Evolutionary conservation across 1,140 invertebrate genomes (phyloP), one percentile per base, ranked within the genome.

Genomic region (Macrobrachium rosenbergii): DNA sequence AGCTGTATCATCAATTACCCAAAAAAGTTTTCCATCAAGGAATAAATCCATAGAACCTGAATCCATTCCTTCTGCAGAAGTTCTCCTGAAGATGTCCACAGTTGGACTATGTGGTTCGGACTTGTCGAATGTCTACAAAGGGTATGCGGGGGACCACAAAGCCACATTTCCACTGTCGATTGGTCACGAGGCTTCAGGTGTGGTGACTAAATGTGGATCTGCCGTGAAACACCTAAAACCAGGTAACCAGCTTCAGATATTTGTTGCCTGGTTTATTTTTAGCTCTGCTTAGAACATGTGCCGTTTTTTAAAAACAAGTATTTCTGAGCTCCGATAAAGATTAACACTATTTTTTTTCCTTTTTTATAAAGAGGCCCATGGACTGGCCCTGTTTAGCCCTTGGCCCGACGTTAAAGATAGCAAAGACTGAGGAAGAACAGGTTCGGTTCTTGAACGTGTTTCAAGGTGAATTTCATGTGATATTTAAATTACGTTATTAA

Each of bases 181-280:
- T 17, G 72, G 72, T 5, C 72, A 75, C 23, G 72, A 75, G 72
- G 72, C 72, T 43, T 37, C 23, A 3, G 72, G 72, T n/a, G 72
- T 75, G n/a, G 72, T 75, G 72, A 43, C 45, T 43, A 75, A 37
- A 17, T 23, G 23, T 21, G 72, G 72, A 23, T 37, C 23, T 6
- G 16, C 23, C 72, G 72, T 75, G 23, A 43, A 75, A 17, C 19
- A 75, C 72, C 8, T 75, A 12, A 23, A 75, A 43, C 17, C 28
- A 21, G 72, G 72, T 75, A 17, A 37, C 28, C 23, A 37, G 5
- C 16, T 23, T 37, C 11, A 37, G 7, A 5, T 23, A 75, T 23
- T 37, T n/a, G 28, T 37, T 2, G 23, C 3, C 3, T 37, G n/a
- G 16, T 5, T 37, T 23, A 75, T 2, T 37, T 2, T 19, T n/a